Evolutionary conservation across 2,888 invertebrate genomes (phyloP).

Genomic region (Diarsia brunnea): DNA sequence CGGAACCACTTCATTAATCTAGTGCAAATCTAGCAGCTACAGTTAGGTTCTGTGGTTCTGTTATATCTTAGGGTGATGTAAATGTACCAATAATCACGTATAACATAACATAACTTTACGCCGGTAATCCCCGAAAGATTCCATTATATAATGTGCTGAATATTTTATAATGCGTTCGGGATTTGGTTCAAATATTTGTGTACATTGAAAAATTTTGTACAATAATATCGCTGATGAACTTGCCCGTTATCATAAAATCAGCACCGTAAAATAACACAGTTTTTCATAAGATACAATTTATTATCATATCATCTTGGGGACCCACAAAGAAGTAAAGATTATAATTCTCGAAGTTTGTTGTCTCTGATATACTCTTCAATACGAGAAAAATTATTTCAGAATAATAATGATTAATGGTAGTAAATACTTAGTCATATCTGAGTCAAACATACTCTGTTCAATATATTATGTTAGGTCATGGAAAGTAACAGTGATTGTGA

Average conservation of each 20-base stretch:
- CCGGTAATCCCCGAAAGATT: too few species aligned
- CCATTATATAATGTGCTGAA: neutral
- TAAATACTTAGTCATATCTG: too few species aligned
- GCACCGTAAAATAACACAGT: too few species aligned
- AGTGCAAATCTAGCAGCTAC: neutral
- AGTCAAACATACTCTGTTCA: neutral
- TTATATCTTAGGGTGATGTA: neutral
- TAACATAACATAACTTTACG: too few species aligned
- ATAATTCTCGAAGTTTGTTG: neutral
- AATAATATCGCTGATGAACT: too few species aligned
- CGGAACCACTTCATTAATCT: slow-evolving; percentile 28
- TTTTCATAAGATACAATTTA: neutral
- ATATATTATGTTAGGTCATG: neutral
- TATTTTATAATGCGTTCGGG: neutral
- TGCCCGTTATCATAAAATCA: too few species aligned
- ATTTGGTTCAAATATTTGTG: neutral
- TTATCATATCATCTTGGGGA: neutral
- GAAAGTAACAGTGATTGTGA: neutral
- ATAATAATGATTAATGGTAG: too few species aligned
- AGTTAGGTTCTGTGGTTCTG: neutral
- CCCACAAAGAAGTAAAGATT: neutral
- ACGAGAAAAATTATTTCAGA: too few species aligned
- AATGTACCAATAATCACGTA: neutral
- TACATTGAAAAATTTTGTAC: too few species aligned
- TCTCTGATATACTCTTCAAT: neutral